Percentiles rank a stretch among this genome's conserved stretches.
These are phyloP conservation scores for Leptopterna dolabrata DNA, from an alignment of 2,888 invertebrate species.

Conservation along the genomic window DNA sequence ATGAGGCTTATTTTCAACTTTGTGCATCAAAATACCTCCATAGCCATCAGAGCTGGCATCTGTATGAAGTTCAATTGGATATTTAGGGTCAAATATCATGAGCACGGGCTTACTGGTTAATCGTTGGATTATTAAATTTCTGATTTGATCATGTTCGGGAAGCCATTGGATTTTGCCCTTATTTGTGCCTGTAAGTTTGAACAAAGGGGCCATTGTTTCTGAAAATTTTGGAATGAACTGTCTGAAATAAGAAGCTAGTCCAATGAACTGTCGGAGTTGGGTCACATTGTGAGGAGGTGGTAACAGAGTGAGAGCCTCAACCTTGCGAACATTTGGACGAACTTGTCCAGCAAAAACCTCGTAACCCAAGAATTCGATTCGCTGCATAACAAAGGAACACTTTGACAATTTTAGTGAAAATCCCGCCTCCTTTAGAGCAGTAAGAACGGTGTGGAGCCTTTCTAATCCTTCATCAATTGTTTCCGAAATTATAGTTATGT, in stretches of 20 bases:
- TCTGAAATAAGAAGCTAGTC: no score
- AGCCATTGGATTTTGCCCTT: conserved; percentile 59
- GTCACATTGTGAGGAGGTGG: background rate
- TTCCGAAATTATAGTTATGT: conserved; percentile 61
- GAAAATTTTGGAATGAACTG: background rate
- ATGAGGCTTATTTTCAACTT: background rate
- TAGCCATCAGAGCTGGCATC: background rate
- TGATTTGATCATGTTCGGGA: background rate
- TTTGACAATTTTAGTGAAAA: conserved; percentile 43
- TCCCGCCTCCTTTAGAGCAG: background rate
- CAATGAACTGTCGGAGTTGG: no score
- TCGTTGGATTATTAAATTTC: background rate
- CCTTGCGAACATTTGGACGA: no score
- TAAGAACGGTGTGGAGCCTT: conserved; percentile 62
- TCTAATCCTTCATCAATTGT: conserved; percentile 62
- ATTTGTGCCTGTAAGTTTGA: conserved; percentile 60
- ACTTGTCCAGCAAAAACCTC: background rate
- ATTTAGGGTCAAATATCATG: no score
- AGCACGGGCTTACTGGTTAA: background rate
- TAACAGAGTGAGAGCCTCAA: background rate
- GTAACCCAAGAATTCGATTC: conserved; percentile 40
- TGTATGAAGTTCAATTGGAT: no score
- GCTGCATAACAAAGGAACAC: no score
- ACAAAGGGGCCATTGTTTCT: background rate
- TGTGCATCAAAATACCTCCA: conserved; percentile 11